phyloP scores from a whole-genome alignment of 1,140 invertebrate genomes.

The Brachionus manjavacas region DNA sequence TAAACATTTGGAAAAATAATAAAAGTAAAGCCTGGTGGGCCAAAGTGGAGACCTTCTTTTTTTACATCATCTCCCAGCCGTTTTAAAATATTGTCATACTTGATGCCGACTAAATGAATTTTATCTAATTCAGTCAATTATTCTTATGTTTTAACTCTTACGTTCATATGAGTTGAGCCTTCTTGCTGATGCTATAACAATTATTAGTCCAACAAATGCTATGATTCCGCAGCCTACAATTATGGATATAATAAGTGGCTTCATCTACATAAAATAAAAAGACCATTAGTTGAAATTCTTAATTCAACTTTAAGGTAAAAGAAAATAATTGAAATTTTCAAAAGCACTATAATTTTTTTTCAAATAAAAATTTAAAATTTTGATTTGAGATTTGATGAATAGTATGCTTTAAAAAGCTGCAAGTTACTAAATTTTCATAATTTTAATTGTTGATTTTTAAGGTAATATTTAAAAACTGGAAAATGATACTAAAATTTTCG shows the following conservation, averaged over 20 bases:
- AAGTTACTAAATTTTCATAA: not conserved
- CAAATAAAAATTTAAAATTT: not conserved
- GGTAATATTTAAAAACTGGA: not conserved
- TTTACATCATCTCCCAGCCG: constrained; percentile 45
- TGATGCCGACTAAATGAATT: constrained; percentile 49
- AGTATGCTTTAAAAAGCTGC: not conserved
- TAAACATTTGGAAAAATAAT: constrained; percentile 53
- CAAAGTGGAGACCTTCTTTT: constrained; percentile 50
- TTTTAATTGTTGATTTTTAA: not conserved
- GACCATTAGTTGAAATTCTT: too few relatives aligned
- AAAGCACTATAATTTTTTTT: not conserved
- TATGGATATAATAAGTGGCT: not conserved
- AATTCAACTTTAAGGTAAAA: not conserved
- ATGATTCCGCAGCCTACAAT: not conserved
- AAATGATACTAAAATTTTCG: not conserved
- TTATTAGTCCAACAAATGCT: constrained; percentile 19
- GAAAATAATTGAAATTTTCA: not conserved
- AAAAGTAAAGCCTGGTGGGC: constrained; percentile 51
- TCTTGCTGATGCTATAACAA: constrained; percentile 49
- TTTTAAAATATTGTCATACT: constrained; percentile 51
- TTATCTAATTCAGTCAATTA: too few relatives aligned
- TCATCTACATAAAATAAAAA: not conserved
- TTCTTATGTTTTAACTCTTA: constrained; percentile 33
- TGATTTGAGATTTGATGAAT: not conserved
- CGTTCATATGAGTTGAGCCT: constrained; percentile 51